A percentile compares a stretch with the other conserved stretches of the same genome.
Conservation (phyloP, 2,113 vertebrate genomes). For the Piprites chloris region DNA sequence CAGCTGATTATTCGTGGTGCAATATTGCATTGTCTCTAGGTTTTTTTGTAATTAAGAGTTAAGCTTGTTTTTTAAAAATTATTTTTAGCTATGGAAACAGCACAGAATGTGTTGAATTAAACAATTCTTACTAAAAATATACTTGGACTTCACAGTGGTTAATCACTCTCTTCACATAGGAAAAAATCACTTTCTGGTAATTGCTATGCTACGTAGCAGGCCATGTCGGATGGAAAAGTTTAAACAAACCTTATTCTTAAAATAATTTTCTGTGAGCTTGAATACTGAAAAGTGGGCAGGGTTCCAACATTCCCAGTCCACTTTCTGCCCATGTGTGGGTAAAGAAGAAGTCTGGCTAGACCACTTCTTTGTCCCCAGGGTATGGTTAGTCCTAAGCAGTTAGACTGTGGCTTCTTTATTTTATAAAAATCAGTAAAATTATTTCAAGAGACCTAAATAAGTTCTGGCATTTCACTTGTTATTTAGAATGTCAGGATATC, state of each 20-base stretch:
- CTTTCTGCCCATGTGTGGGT: fast-evolving
- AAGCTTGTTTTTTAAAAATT: not conserved
- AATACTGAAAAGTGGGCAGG: not conserved
- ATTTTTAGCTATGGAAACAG: not conserved
- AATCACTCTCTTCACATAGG: fast-evolving
- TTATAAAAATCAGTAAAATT: not conserved
- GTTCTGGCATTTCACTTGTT: not conserved
- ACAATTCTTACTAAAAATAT: not conserved
- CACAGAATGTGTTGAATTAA: not conserved
- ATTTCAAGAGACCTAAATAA: not conserved
- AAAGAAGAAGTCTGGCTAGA: not conserved
- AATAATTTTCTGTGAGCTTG: not conserved
- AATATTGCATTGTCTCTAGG: not conserved
- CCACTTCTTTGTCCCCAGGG: not conserved
- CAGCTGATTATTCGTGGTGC: not conserved
- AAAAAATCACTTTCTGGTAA: not conserved
- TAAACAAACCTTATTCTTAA: not conserved
- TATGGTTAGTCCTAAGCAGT: not conserved
- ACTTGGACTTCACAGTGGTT: not conserved
- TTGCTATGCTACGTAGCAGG: not conserved
- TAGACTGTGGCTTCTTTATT: not conserved
- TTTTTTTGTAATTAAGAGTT: not conserved
- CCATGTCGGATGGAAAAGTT: not conserved
- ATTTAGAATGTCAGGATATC: not conserved
- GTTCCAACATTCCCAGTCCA: not conserved